Evolutionary conservation across 2,888 invertebrate genomes (phyloP).

Genomic region (Rhaphigaster nebulosa): DNA sequence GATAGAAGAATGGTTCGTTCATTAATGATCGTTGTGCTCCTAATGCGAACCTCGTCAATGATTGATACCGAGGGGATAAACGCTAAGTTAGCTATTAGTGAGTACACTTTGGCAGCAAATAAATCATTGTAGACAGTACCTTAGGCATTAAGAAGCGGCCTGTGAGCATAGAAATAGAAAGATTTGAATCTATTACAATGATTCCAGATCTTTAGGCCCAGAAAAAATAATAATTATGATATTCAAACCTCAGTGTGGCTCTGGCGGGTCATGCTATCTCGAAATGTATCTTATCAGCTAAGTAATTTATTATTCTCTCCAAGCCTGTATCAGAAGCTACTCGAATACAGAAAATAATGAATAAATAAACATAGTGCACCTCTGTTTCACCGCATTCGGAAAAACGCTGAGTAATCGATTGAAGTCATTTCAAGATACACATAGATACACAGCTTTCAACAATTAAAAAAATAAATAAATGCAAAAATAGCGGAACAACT

Average conservation of each 20-base stretch:
- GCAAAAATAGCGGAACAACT: too few species aligned
- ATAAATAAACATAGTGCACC: too few species aligned
- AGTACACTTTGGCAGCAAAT: background rate
- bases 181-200: background rate
- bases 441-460: too few species aligned
- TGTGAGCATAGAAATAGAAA: background rate
- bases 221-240: background rate
- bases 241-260: background rate
- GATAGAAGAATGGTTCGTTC: conserved; percentile 13
- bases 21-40: conserved; percentile 20
- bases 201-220: background rate
- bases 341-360: too few species aligned
- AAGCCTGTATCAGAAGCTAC: background rate
- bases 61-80: conserved; percentile 20
- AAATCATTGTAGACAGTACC: background rate
- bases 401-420: too few species aligned
- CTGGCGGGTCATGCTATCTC: background rate
- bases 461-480: too few species aligned
- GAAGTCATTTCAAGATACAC: too few species aligned
- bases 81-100: conserved; percentile 21
- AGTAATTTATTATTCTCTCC: background rate
- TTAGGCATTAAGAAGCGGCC: background rate
- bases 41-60: conserved; percentile 32
- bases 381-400: too few species aligned
- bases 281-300: background rate